phyloP scores from a whole-genome alignment of 2,113 vertebrate species.

The Xiphophorus maculatus region DNA sequence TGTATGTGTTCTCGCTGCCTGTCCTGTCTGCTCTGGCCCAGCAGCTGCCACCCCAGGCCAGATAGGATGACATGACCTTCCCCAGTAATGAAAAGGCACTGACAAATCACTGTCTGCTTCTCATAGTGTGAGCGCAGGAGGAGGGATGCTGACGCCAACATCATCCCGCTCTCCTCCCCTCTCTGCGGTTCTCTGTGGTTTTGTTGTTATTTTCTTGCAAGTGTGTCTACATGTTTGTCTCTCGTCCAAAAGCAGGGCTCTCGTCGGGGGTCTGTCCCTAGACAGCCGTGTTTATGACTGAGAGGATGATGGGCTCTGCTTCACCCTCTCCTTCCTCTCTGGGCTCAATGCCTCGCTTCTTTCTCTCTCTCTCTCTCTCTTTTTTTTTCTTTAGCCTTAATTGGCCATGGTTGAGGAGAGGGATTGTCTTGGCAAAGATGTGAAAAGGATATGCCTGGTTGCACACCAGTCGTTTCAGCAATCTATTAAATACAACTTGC shows the following conservation, averaged over 20 bases:
- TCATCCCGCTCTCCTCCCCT: slow-evolving; percentile 17
- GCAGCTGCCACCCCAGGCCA: slow-evolving; percentile 72
- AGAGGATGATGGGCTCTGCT: slow-evolving; percentile 56
- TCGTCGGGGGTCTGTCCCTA: slow-evolving; percentile 32
- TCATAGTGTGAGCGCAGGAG: slow-evolving; percentile 43
- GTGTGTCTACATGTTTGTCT: slow-evolving; percentile 22
- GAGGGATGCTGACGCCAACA: slow-evolving; percentile 44
- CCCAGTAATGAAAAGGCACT: slow-evolving; percentile 73
- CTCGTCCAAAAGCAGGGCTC: slow-evolving; percentile 14
- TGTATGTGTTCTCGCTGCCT: slow-evolving; percentile 18
- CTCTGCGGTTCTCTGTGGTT: not conserved
- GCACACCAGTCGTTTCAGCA: slow-evolving; percentile 62
- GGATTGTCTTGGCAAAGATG: slow-evolving; percentile 73
- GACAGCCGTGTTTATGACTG: slow-evolving; percentile 30
- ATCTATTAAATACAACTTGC: slow-evolving; percentile 60
- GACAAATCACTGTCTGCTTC: slow-evolving; percentile 73
- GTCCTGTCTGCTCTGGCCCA: slow-evolving; percentile 48
- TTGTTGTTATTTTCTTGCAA: slow-evolving; percentile 11
- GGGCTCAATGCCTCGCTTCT: slow-evolving; percentile 27
- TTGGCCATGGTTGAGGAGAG: slow-evolving; percentile 66
- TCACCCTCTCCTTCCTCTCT: slow-evolving; percentile 36
- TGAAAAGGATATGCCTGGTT: slow-evolving; percentile 67
- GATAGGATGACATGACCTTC: slow-evolving; percentile 73
- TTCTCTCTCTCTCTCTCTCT: not conserved
- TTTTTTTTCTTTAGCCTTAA: slow-evolving; percentile 44